phyloP scores from a whole-genome alignment of 2,797 vertebrate genomes.

The Takifugu ocellatus region DNA sequence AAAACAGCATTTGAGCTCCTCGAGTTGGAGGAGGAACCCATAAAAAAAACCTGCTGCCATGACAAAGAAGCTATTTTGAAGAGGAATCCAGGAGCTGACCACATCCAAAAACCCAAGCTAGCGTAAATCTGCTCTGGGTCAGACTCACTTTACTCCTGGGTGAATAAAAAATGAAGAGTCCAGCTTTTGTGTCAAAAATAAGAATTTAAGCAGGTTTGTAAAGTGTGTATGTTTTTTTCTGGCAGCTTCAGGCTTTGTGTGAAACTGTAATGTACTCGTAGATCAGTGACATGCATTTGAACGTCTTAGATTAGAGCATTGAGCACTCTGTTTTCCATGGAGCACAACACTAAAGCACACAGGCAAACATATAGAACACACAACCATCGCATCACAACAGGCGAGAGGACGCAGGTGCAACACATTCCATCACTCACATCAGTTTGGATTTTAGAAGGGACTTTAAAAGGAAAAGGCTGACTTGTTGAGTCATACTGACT shows the following conservation, averaged over 20 bases:
- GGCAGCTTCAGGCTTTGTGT: slow-evolving; percentile 29
- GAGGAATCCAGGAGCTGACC: too few species aligned
- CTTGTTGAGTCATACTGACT: slow-evolving; percentile 59
- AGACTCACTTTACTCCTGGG: slow-evolving; percentile 4
- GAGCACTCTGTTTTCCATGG: slow-evolving; percentile 62
- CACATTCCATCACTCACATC: slow-evolving; percentile 22
- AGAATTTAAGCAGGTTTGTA: neutral
- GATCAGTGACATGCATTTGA: slow-evolving; percentile 45
- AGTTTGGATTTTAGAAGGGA: slow-evolving; percentile 22
- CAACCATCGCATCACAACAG: slow-evolving; percentile 7
- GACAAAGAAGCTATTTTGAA: too few species aligned
- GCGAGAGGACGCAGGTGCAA: neutral
- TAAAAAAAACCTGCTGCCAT: too few species aligned
- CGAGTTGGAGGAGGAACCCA: too few species aligned
- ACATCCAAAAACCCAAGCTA: too few species aligned
- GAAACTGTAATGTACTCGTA: slow-evolving; percentile 53
- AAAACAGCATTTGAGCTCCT: too few species aligned
- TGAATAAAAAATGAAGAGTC: slow-evolving; percentile 9
- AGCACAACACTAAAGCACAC: slow-evolving; percentile 78
- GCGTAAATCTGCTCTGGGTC: too few species aligned
- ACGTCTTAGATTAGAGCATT: slow-evolving; percentile 52
- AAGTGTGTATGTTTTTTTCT: slow-evolving; percentile 16
- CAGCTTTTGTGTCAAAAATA: slow-evolving; percentile 15
- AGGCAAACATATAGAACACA: slow-evolving; percentile 13
- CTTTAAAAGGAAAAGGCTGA: slow-evolving; percentile 23